These are phyloP conservation scores for Falco rusticolus DNA, from an alignment of 2,797 vertebrate species.

Conservation along the genomic window DNA sequence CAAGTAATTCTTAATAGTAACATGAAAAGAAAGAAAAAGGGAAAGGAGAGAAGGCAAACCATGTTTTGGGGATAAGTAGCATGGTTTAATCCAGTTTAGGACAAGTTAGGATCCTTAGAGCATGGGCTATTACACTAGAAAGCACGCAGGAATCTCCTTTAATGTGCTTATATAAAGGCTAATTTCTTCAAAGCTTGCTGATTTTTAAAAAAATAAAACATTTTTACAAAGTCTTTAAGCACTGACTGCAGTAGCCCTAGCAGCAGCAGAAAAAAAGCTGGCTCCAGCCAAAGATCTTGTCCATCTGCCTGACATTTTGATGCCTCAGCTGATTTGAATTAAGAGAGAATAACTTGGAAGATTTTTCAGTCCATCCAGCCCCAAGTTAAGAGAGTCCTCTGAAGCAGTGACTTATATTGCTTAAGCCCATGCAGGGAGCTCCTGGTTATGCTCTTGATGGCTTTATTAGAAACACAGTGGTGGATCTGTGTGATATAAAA, in stretches of 20 bases:
- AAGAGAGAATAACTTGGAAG: conserved; percentile 63
- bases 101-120: neutral
- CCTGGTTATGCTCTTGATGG: conserved; percentile 28
- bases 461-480: conserved; percentile 51
- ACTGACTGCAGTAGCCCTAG: neutral
- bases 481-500: neutral
- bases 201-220: neutral
- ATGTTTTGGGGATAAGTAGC: neutral
- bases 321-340: conserved; percentile 66
- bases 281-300: conserved; percentile 16
- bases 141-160: conserved; percentile 13
- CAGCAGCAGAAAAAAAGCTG: conserved; percentile 13
- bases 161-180: neutral
- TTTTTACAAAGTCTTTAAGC: neutral
- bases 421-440: conserved; percentile 11
- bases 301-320: conserved; percentile 54
- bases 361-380: conserved; percentile 41
- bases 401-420: conserved; percentile 23
- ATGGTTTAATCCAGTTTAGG: neutral
- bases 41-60: neutral
- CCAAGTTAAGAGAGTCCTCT: conserved; percentile 12
- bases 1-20: neutral
- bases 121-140: neutral
- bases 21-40: neutral
- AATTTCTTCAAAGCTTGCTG: conserved; percentile 2